A percentile compares a stretch with the other conserved stretches of the same genome.
Conservation (phyloP, 1,140 invertebrate genomes). For the Lucilia sericata region DNA sequence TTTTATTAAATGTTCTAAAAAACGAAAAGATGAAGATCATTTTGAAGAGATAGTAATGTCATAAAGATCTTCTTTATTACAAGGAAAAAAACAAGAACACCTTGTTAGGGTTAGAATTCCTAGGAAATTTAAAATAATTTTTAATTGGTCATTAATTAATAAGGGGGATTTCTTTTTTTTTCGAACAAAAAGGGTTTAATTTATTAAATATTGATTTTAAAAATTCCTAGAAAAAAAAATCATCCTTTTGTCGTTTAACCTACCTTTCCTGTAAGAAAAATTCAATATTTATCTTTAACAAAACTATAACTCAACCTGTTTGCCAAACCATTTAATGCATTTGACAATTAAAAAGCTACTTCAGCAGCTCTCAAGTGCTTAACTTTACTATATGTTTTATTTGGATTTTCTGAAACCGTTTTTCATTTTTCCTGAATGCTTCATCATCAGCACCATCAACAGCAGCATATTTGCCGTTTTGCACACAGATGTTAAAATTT, state of each 20-base stretch:
- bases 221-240: too few species aligned
- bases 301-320: conserved; percentile 33
- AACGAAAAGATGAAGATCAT: neutral
- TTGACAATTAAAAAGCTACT: conserved; percentile 43
- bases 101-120: neutral
- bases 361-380: conserved; percentile 39
- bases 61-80: too few species aligned
- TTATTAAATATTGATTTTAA: too few species aligned
- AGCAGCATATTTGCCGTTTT: neutral
- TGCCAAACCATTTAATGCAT: conserved; percentile 42
- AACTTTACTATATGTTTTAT: conserved; percentile 15
- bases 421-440: neutral
- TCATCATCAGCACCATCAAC: neutral
- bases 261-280: neutral
- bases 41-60: neutral
- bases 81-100: neutral
- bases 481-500: conserved; percentile 32
- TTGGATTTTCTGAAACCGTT: neutral
- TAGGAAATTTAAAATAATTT: neutral
- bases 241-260: too few species aligned
- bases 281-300: neutral
- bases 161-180: neutral
- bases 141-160: neutral
- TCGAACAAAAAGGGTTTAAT: too few species aligned
- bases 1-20: too few species aligned